These are phyloP conservation scores for Ernsta delagoae DNA, from an alignment of 2,888 invertebrate species.

Conservation along the genomic window DNA sequence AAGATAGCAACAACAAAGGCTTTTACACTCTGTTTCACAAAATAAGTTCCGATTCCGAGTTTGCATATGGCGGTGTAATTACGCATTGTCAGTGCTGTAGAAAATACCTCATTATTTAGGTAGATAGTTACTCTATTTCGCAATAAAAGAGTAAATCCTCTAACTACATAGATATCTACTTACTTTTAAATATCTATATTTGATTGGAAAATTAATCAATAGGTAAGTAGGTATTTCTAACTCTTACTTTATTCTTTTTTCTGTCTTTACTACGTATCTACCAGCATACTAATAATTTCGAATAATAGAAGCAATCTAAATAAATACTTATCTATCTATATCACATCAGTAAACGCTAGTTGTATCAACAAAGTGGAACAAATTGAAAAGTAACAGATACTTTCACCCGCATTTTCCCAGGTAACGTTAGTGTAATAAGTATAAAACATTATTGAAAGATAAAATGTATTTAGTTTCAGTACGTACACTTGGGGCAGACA, in stretches of 20 bases:
- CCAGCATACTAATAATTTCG: no score
- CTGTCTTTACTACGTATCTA: no score
- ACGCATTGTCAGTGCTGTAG: conserved; percentile 55
- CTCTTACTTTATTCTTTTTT: no score
- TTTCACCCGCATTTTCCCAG: conserved; percentile 31
- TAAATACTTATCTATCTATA: no score
- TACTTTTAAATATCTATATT: no score
- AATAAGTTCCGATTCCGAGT: conserved; percentile 63
- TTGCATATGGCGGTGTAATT: conserved; percentile 67
- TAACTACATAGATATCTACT: no score
- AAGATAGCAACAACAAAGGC: conserved; percentile 54
- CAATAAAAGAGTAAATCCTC: conserved; percentile 48
- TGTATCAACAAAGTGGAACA: conserved; percentile 4
- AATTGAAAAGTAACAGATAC: conserved; percentile 31
- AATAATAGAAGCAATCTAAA: no score
- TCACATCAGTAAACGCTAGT: not conserved
- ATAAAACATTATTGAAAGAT: conserved; percentile 13
- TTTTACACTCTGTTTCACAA: conserved; percentile 77
- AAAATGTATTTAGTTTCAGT: conserved; percentile 23
- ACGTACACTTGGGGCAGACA: not conserved
- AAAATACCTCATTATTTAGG: conserved; percentile 51
- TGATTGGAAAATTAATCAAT: no score
- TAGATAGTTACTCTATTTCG: conserved; percentile 52
- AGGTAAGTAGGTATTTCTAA: no score
- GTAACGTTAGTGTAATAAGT: conserved; percentile 11